These are phyloP conservation scores for Galerucella calmariensis DNA, from an alignment of 2,888 invertebrate species.

Conservation along the genomic window DNA sequence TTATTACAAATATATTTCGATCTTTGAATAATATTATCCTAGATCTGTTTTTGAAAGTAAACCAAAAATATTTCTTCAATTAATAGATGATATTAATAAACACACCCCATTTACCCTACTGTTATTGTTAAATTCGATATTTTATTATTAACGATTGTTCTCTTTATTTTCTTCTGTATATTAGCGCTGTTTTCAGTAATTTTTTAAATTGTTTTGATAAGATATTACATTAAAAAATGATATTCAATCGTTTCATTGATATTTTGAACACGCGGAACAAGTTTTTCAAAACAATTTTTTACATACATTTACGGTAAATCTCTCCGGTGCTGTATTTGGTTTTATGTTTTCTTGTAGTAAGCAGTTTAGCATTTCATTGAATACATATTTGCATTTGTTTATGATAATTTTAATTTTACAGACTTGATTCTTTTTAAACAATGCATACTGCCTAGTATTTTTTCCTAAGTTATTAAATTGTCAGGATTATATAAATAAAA, in stretches of 20 bases:
- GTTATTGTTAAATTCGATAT: conserved; percentile 12
- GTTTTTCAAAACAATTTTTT: too few relatives aligned
- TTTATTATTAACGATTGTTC: not conserved
- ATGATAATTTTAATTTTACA: not conserved
- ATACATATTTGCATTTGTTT: not conserved
- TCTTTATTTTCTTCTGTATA: not conserved
- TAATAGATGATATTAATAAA: not conserved
- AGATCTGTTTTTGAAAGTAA: not conserved
- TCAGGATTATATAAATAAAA: not conserved
- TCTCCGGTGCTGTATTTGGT: conserved; percentile 4
- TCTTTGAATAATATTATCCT: not conserved
- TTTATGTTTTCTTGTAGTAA: not conserved
- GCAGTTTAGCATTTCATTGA: conserved; percentile 1
- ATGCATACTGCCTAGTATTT: not conserved
- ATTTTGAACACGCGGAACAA: not conserved
- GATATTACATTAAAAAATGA: too few relatives aligned
- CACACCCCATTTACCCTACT: not conserved
- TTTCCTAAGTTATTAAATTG: not conserved
- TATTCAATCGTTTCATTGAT: not conserved
- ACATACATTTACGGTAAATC: not conserved
- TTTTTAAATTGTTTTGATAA: too few relatives aligned
- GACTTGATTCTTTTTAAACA: not conserved
- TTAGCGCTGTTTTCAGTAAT: too few relatives aligned
- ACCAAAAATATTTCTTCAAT: not conserved
- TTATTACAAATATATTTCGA: too few relatives aligned